Base-by-base conservation (phyloP, 2,888 invertebrate genomes). In the Atethmia centrago region DNA sequence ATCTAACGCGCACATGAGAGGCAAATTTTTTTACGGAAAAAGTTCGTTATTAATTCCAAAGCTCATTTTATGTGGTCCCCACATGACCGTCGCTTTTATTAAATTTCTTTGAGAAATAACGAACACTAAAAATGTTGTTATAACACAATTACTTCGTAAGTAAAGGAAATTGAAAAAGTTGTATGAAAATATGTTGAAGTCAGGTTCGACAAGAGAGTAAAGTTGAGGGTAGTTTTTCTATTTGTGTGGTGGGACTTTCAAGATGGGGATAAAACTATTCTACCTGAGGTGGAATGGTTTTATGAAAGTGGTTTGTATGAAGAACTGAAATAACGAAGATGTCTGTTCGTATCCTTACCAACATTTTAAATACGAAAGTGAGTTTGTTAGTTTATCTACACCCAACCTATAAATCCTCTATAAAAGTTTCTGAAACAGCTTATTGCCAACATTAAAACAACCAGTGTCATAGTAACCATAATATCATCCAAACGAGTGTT, bases 51-150 rank as follows among this genome's bases (percentile, higher is more conserved):
- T 87, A 87, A 87, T 87, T 83, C 80, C 68, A 31, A 73, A 83
- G 77, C 81, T 77, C 78, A 79, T 86, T 87, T 87, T 87, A 87
- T 79, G 80, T 78, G 71, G 83, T 83, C 82, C 83, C 83, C 88
- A 88, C 77, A 87, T 86, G 86, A 85, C 79, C 77, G 87, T 70
- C 74, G 81, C 67, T 84, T 80, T 77, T 86, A 87, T 87, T 87
- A 87, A 86, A 87, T 87, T 87, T 87, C 88, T 87, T 87, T 77
- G 80, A 74, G 74, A 80, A 87, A 86, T 83, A 84, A 82, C 71
- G 74, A 64, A 72, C 85, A 87, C 85, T 87, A 85, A 82, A 86
- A 87, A 81, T 80, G 74, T 65, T 82, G 66, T 82, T 85, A 77
- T 80, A 82, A 87, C 74, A 82, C 87, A 80, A 85, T 87, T 83